phyloP scores from a whole-genome alignment of 1,140 invertebrate species.

The Euschistus heros region DNA sequence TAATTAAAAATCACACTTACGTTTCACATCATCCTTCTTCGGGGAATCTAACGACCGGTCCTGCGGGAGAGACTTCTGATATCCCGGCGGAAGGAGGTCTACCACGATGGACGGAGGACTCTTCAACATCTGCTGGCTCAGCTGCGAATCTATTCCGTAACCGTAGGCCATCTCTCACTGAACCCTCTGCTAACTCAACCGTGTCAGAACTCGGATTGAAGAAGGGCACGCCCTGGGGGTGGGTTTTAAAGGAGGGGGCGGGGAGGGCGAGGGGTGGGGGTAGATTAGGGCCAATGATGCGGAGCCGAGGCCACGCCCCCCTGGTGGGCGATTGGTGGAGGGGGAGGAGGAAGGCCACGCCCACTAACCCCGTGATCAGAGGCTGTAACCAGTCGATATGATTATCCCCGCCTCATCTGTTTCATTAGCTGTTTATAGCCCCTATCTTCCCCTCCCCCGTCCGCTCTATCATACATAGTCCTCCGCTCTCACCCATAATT shows the following conservation, averaged over 20 bases:
- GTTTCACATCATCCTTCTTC: conserved; percentile 21
- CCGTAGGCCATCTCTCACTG: background rate
- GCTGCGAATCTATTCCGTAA: background rate
- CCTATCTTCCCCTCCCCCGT: background rate
- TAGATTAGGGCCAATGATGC: conserved; percentile 7
- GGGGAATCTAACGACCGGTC: conserved; percentile 3
- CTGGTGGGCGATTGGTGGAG: background rate
- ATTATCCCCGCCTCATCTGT: background rate
- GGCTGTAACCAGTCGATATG: background rate
- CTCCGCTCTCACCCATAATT: background rate
- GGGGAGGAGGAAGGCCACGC: background rate
- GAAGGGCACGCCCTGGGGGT: too few relatives aligned
- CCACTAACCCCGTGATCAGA: conserved; percentile 3
- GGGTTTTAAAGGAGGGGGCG: background rate
- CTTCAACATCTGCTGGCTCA: conserved; percentile 22
- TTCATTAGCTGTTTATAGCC: background rate
- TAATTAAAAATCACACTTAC: conserved; percentile 12
- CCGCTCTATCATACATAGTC: background rate
- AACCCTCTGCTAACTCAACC: background rate
- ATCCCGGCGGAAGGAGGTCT: conserved; percentile 18
- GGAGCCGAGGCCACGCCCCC: background rate
- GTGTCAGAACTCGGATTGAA: background rate
- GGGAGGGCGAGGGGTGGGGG: background rate
- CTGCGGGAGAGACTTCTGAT: conserved; percentile 4
- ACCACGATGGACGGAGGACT: conserved; percentile 19